A percentile compares a stretch with the other conserved stretches of the same genome.
These are phyloP conservation scores for Saguinus imperator DNA, from an alignment of 2,113 vertebrate genomes.

Conservation along the genomic window DNA sequence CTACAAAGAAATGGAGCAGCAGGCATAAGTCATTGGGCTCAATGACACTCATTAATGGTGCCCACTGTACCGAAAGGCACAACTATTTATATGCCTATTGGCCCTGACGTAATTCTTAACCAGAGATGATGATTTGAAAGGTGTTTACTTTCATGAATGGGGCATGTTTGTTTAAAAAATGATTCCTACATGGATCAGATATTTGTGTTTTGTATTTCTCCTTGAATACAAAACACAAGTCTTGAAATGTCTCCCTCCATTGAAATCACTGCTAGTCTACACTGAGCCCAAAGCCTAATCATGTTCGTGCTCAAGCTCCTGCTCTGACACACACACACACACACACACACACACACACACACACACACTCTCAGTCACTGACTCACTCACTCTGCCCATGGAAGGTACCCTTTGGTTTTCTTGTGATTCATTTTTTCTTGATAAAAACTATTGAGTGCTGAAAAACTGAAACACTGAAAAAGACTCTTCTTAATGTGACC, in stretches of 20 bases:
- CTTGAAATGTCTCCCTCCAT: background rate
- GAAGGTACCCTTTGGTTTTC: background rate
- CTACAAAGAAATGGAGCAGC: background rate
- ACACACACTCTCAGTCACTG: too few relatives aligned
- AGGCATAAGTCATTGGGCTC: background rate
- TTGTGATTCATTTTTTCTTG: conserved; percentile 40
- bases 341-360: background rate
- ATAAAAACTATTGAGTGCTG: conserved; percentile 11
- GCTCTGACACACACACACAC: background rate
- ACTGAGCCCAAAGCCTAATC: background rate
- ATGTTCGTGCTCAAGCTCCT: too few relatives aligned
- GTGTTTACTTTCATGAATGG: background rate
- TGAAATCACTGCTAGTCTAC: background rate
- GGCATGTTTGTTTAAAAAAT: background rate
- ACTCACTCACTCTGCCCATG: too few relatives aligned
- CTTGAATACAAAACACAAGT: too few relatives aligned
- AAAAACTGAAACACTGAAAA: conserved; percentile 20
- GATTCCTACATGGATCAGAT: background rate
- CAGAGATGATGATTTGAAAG: background rate
- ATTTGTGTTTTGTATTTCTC: background rate
- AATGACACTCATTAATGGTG: rapidly evolving
- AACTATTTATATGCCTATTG: background rate
- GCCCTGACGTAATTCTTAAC: background rate
- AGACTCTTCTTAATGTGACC: background rate
- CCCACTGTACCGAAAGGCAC: too few relatives aligned